Evolutionary conservation across 2,888 invertebrate genomes (phyloP).

Genomic region (Campoplex capitator): DNA sequence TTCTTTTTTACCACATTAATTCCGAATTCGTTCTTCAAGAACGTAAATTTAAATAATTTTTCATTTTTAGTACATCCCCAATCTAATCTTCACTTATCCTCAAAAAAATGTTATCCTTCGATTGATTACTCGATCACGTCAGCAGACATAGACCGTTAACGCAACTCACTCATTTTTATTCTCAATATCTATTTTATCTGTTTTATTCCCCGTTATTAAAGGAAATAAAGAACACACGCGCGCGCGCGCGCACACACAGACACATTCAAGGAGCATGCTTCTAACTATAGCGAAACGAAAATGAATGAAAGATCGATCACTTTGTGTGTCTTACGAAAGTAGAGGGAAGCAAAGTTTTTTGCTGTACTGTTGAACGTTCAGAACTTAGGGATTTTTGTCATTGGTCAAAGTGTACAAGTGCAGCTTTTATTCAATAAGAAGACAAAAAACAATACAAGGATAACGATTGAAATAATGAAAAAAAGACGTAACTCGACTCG

Average conservation of each 20-base stretch:
- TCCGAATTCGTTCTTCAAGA: conserved; percentile 81
- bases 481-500: neutral
- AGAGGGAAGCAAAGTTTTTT: conserved; percentile 19
- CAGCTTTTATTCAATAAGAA: conserved; percentile 10
- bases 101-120: neutral
- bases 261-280: conserved; percentile 4
- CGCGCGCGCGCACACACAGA: conserved; percentile 11
- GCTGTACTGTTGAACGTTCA: neutral
- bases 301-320: neutral
- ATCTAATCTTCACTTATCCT: conserved; percentile 72
- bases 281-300: conserved; percentile 20
- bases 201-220: conserved; percentile 18
- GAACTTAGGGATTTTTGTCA: neutral
- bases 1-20: conserved; percentile 82
- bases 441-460: neutral
- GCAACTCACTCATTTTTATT: conserved; percentile 72
- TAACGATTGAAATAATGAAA: neutral
- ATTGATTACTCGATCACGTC: conserved; percentile 69
- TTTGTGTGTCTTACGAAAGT: neutral
- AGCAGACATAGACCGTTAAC: conserved; percentile 83
- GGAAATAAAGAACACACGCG: conserved; percentile 9
- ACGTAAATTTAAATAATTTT: conserved; percentile 69
- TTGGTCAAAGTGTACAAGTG: conserved; percentile 1
- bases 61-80: conserved; percentile 79
- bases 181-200: neutral